Conservation (phyloP, 1,140 invertebrate species). For the Oreohelix idahoensis region DNA sequence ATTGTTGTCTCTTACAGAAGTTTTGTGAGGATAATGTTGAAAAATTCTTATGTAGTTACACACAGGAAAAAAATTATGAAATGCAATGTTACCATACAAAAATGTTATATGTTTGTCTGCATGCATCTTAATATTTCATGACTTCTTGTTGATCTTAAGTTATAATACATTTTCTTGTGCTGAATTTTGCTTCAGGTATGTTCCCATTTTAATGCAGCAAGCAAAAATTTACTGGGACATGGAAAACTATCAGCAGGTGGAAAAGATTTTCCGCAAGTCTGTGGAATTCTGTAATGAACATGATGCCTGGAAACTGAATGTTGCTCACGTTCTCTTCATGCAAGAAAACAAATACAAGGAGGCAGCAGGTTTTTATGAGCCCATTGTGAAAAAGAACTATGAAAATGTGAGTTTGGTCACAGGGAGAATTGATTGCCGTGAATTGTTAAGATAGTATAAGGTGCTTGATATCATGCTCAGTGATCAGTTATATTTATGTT, state of each 20-base stretch:
- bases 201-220: conserved; percentile 98
- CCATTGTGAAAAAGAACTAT: conserved; percentile 96
- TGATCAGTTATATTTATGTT: too few relatives aligned
- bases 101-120: too few relatives aligned
- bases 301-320: conserved; percentile 96
- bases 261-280: conserved; percentile 84
- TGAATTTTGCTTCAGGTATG: conserved; percentile 74
- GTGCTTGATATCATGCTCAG: too few relatives aligned
- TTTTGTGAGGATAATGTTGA: too few relatives aligned
- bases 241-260: conserved; percentile 90
- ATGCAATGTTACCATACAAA: too few relatives aligned
- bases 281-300: conserved; percentile 98
- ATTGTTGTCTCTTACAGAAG: too few relatives aligned
- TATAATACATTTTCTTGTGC: neutral
- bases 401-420: conserved; percentile 81
- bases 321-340: conserved; percentile 99
- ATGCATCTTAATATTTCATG: neutral
- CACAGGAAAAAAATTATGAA: too few relatives aligned
- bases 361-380: conserved; percentile 97
- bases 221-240: conserved; percentile 99
- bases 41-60: too few relatives aligned
- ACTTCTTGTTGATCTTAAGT: neutral
- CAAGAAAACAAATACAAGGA: conserved; percentile 99
- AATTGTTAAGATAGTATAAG: too few relatives aligned
- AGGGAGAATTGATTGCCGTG: conserved; percentile 18